Evolutionary conservation across 2,888 invertebrate species (phyloP), one percentile per base, ranked within the genome.

Genomic region (Ganaspis brasiliensis): DNA sequence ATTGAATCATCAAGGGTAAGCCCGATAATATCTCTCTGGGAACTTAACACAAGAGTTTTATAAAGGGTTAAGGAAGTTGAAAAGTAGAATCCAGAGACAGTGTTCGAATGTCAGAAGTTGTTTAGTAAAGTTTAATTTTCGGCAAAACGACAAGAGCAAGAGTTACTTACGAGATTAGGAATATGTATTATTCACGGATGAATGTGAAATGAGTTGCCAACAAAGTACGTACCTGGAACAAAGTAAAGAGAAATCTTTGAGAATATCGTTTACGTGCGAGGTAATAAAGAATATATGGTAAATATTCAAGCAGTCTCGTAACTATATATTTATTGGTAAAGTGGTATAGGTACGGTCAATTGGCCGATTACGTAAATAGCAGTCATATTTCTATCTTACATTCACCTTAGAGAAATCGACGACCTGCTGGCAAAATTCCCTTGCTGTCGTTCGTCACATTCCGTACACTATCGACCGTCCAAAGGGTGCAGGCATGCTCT

Each of bases 391-490:
- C 75, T 75, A 76, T 80, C 78, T 75, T 75, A 77, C 26, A 52
- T 71, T 74, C 73, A 63, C 76, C 71, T 73, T 77, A 72, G 74
- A 78, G 77, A 78, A 81, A 79, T 79, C 79, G 79, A 77, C 79
- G 77, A 79, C 71, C 78, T 59, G 63, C 76, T 74, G 76, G 70
- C n/a, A 76, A 79, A 81, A 82, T 78, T 82, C 72, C 72, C 76
- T 75, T 75, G 75, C 78, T 79, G 74, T 75, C 80, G 77, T 78
- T 76, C 79, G 79, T 79, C 79, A 78, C 77, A 77, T 75, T 77
- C 63, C 77, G 74, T 79, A 77, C 73, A 76, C 74, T 80, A 82
- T 82, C 80, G 80, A 82, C 82, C 80, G 80, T 76, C 74, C 24
- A 76, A 79, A 79, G 71, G 74, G 74, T 73, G 75, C 72, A 77